Conservation (phyloP, 2,113 vertebrate species). For the Pica pica region DNA sequence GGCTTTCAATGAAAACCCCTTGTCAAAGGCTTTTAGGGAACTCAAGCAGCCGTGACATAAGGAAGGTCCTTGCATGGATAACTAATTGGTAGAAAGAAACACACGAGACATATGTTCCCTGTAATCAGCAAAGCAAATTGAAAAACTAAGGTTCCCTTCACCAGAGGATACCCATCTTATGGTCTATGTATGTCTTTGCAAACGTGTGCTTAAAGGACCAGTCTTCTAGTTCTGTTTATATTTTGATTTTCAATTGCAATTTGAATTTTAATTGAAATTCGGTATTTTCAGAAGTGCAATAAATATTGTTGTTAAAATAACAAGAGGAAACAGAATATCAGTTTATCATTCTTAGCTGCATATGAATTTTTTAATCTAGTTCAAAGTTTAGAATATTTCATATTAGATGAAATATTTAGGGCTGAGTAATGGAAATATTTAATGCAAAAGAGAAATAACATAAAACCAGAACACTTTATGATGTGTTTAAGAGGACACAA, state of each 20-base stretch:
- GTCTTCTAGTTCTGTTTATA: background rate
- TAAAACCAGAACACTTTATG: background rate
- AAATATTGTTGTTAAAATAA: background rate
- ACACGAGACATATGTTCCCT: background rate
- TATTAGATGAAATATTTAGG: background rate
- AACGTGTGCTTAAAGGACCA: background rate
- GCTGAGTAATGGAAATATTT: background rate
- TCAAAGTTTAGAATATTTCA: background rate
- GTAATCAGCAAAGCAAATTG: background rate
- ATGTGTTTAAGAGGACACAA: background rate
- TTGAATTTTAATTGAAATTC: background rate
- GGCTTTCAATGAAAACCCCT: background rate
- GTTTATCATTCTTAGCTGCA: background rate
- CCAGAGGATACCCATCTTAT: background rate
- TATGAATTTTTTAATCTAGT: background rate
- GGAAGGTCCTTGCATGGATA: background rate
- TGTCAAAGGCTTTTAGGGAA: constrained; percentile 8
- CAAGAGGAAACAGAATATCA: background rate
- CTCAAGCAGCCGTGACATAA: background rate
- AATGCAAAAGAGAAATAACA: background rate
- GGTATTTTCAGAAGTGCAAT: background rate
- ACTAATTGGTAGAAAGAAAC: background rate
- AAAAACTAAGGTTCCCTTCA: background rate
- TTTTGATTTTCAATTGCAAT: background rate
- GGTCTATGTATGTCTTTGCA: background rate